Evolutionary conservation across 2,888 invertebrate species (phyloP), one percentile per base, ranked within the genome.

Genomic region (Rhagium mordax): DNA sequence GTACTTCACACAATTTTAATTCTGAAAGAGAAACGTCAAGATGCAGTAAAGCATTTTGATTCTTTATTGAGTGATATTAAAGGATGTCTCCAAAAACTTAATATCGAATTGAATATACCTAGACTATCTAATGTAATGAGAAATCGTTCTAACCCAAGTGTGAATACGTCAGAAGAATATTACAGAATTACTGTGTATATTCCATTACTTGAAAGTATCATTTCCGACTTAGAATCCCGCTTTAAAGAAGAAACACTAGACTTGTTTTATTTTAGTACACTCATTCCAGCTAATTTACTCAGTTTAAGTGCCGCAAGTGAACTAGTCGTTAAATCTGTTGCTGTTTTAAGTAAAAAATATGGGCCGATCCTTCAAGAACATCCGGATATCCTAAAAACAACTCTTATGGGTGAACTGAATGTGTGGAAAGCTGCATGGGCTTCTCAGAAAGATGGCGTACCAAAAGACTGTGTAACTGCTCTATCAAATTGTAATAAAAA

Each of bases 191-290:
- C n/a, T 18, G 27, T 41, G 18, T 61, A 61, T 61, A 61, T 41
- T 33, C 41, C 61, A 16, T 47, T 21, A 62, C 62, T 62, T 62
- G 47, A 62, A 13, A 62, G 10, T 62, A 47, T 41, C 29, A 62
- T 47, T 47, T 47, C 10, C 16, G 47, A 62, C 20, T 18, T 61
- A 24, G 41, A 41, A 4, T 61, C 18, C 15, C 61, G 41, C 13
- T 62, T 62, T 47, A 41, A 62, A 24, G 48, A 64, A 18, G 21
- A 64, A 64, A 64, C 33, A 33, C 29, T 33, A 33, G 29, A 33
- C 29, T 33, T 33, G 29, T 33, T 33, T 33, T 33, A 33, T 8
- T 33, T 33, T 33, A 33, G 29, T 33, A 33, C 29, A 33, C 29
- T 33, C 29, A 33, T 33, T 33, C 29, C 29, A 33, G 29, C 29